Conservation (phyloP, 1,140 invertebrate species). For the Drosophila bocqueti region DNA sequence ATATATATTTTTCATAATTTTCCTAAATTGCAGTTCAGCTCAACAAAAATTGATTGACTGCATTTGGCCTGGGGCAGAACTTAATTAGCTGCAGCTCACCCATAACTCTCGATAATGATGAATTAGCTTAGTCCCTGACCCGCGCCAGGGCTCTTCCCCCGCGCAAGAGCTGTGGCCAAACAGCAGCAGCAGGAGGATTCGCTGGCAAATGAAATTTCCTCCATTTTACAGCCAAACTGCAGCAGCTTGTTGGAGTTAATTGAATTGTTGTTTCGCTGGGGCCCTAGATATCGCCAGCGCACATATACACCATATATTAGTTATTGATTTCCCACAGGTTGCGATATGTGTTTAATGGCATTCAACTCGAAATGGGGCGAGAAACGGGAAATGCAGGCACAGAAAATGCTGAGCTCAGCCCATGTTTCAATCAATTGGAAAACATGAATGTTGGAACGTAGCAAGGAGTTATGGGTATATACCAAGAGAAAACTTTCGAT, state of each 20-base stretch:
- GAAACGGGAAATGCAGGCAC: not conserved
- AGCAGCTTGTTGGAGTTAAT: constrained; percentile 64
- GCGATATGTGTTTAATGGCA: constrained; percentile 13
- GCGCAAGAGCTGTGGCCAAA: not conserved
- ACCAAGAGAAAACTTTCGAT: not conserved
- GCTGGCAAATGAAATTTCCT: constrained; percentile 48
- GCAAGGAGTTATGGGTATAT: not conserved
- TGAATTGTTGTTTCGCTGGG: constrained; percentile 63
- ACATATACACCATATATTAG: constrained; percentile 48
- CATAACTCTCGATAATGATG: constrained; percentile 26
- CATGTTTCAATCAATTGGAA: constrained; percentile 28
- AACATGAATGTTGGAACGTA: not conserved
- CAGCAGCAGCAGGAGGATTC: constrained; percentile 9
- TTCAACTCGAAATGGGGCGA: constrained; percentile 17
- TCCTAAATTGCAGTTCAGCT: constrained; percentile 10
- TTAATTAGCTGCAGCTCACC: constrained; percentile 41
- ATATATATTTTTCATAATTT: constrained; percentile 1
- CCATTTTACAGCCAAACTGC: constrained; percentile 20
- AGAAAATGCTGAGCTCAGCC: not conserved
- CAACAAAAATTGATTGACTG: constrained; percentile 16
- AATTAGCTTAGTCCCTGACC: constrained; percentile 20
- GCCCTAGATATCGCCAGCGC: constrained; percentile 20
- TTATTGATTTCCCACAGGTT: constrained; percentile 64
- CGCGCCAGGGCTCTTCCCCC: not conserved
- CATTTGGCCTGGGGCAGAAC: constrained; percentile 2